Conservation (phyloP, 2,888 invertebrate species). For the Schizaphis graminum region DNA sequence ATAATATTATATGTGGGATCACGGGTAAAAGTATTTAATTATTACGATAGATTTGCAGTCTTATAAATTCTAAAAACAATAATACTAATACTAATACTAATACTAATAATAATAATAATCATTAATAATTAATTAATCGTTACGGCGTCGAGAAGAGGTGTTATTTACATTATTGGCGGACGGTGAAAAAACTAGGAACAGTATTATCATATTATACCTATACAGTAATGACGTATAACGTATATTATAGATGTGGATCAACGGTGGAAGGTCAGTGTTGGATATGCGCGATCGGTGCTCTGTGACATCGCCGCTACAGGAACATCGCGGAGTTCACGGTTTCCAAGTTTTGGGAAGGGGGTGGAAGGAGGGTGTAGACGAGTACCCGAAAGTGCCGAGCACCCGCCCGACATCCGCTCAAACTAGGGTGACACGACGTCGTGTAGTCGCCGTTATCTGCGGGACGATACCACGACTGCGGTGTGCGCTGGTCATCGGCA, state of each 20-base stretch:
- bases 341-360: background rate
- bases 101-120: background rate
- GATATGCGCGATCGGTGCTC: background rate
- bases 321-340: background rate
- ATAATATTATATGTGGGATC: background rate
- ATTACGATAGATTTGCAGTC: background rate
- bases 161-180: background rate
- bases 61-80: background rate
- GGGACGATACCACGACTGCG: background rate
- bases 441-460: background rate
- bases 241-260: background rate
- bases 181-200: background rate
- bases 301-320: background rate
- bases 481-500: background rate
- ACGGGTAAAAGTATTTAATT: background rate
- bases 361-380: background rate
- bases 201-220: background rate
- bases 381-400: background rate
- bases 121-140: background rate
- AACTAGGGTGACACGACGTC: too few relatives aligned
- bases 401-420: background rate
- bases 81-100: background rate
- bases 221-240: too few relatives aligned
- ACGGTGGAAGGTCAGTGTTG: background rate
- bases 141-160: background rate